Percentiles rank a stretch among this genome's conserved stretches.
phyloP scores from a whole-genome alignment of 2,113 vertebrate species.

The Spizaetus ornatus region DNA sequence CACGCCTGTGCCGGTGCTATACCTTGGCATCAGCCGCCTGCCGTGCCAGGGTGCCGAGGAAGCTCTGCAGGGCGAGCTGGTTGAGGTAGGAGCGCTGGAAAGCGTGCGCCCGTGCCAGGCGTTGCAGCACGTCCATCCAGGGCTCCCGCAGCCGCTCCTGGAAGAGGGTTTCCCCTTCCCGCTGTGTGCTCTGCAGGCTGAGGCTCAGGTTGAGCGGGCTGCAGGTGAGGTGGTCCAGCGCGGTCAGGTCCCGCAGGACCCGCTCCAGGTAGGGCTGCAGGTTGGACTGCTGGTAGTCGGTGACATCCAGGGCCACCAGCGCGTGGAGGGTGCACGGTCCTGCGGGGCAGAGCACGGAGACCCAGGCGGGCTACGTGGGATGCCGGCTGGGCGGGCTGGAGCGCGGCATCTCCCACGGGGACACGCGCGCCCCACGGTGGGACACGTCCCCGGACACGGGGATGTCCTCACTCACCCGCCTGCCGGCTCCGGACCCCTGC shows the following conservation, averaged over 20 bases:
- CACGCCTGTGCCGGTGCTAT: fast-evolving
- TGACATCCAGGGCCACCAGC: neutral
- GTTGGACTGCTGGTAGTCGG: neutral
- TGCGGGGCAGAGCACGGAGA: neutral
- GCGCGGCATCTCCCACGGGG: neutral
- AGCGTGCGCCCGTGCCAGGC: neutral
- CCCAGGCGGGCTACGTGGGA: neutral
- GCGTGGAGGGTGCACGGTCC: neutral
- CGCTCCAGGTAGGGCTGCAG: neutral
- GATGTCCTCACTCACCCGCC: neutral
- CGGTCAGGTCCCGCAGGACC: neutral
- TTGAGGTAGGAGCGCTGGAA: neutral
- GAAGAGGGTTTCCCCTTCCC: neutral
- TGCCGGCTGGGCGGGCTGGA: neutral
- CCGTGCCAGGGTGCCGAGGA: neutral
- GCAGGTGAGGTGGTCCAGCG: neutral
- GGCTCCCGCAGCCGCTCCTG: neutral
- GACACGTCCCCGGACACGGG: neutral
- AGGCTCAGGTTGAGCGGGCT: fast-evolving
- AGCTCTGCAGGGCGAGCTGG: neutral
- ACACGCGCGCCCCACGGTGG: neutral
- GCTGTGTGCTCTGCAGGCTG: neutral
- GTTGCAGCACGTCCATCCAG: neutral
- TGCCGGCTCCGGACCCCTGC: neutral
- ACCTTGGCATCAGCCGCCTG: neutral